Evolutionary conservation across 2,888 invertebrate genomes (phyloP).

Genomic region (Apodemia arnacis): DNA sequence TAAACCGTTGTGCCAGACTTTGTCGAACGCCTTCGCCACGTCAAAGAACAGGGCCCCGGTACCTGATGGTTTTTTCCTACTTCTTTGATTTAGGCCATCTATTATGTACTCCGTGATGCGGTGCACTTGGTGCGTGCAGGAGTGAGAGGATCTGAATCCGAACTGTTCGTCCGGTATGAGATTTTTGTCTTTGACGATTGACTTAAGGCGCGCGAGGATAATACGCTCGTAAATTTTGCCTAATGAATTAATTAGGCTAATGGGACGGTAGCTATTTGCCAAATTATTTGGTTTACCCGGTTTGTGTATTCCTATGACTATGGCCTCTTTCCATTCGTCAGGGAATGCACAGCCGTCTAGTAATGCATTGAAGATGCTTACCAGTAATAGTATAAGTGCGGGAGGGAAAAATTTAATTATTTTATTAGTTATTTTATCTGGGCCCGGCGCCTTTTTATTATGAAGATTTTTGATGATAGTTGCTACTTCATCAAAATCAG

Average conservation of each 20-base stretch:
- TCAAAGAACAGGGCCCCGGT: too few relatives aligned
- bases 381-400: background rate
- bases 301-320: background rate
- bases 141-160: too few relatives aligned
- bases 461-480: background rate
- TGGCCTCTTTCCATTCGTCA: slow-evolving; percentile 3
- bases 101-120: too few relatives aligned
- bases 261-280: background rate
- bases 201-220: too few relatives aligned
- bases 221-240: too few relatives aligned
- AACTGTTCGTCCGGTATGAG: too few relatives aligned
- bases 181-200: too few relatives aligned
- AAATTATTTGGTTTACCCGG: background rate
- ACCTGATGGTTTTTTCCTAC: too few relatives aligned
- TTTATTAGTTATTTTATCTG: background rate
- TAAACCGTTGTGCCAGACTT: too few relatives aligned
- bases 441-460: background rate
- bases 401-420: background rate
- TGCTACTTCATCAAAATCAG: background rate
- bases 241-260: background rate
- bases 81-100: too few relatives aligned
- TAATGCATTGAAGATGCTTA: background rate
- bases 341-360: background rate
- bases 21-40: too few relatives aligned
- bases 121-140: too few relatives aligned